Conservation (phyloP, 2,888 invertebrate species). For the Malacosoma neustria region DNA sequence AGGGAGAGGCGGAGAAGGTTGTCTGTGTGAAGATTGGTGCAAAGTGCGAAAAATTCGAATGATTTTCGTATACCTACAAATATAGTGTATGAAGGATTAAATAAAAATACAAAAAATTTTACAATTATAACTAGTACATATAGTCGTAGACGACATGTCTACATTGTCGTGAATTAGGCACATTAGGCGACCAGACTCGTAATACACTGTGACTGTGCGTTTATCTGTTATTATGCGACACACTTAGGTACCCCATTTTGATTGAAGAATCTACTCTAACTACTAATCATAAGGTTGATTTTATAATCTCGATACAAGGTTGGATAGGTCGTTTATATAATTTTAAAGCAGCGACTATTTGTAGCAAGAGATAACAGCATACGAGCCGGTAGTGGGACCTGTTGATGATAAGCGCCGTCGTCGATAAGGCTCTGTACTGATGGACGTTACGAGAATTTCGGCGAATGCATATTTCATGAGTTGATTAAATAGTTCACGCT, state of each 20-base stretch:
- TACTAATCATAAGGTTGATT: conserved; percentile 13
- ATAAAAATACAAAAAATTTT: no score
- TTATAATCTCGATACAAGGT: conserved; percentile 10
- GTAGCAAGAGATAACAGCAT: conserved; percentile 70
- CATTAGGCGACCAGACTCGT: conserved; percentile 58
- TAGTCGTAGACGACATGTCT: conserved; percentile 45
- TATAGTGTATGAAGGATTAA: no score
- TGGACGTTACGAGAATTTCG: conserved; percentile 68
- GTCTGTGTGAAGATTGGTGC: no score
- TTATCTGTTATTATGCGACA: conserved; percentile 54
- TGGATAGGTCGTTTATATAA: conserved; percentile 27
- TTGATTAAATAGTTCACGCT: conserved; percentile 72
- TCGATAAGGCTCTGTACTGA: conserved; percentile 64
- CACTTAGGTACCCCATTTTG: conserved; percentile 13
- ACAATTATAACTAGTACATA: conserved; percentile 39
- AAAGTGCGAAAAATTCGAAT: no score
- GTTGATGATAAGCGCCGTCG: conserved; percentile 72
- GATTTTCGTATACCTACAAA: no score
- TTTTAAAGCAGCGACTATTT: conserved; percentile 46
- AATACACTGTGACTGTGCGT: conserved; percentile 66
- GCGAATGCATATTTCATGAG: conserved; percentile 72
- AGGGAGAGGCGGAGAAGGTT: no score
- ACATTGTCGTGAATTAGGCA: conserved; percentile 68
- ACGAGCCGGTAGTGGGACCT: conserved; percentile 66
- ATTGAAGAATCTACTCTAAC: conserved; percentile 17